Conservation (phyloP, 2,113 vertebrate species). For the Ornithorhynchus anatinus region DNA sequence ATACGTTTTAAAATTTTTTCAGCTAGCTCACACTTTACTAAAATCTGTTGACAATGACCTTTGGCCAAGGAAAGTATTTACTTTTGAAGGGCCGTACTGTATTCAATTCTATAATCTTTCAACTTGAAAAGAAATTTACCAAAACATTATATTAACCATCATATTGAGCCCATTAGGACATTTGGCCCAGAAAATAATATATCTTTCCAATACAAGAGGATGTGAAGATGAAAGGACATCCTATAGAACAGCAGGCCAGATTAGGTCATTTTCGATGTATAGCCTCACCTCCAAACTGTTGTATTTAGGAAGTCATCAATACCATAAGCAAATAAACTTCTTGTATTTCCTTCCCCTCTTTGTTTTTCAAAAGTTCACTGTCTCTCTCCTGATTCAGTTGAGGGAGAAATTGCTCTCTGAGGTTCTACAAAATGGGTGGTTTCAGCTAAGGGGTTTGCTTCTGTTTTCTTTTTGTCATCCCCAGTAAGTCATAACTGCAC, state of each 20-base stretch:
- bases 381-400: constrained; percentile 54
- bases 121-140: too few relatives aligned
- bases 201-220: not conserved
- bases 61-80: too few relatives aligned
- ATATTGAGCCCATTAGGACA: not conserved
- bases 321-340: constrained; percentile 49
- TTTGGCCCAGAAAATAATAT: not conserved
- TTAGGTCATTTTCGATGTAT: constrained; percentile 5
- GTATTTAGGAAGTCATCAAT: constrained; percentile 54
- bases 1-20: too few relatives aligned
- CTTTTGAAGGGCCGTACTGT: too few relatives aligned
- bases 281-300: not conserved
- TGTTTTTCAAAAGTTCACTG: constrained; percentile 49
- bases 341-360: constrained; percentile 64
- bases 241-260: not conserved
- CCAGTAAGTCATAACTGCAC: constrained; percentile 1
- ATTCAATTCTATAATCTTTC: too few relatives aligned
- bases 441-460: not conserved
- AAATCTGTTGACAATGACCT: too few relatives aligned
- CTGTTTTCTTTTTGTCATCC: not conserved
- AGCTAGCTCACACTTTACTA: too few relatives aligned
- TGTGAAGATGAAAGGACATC: constrained; percentile 18
- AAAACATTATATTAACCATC: too few relatives aligned
- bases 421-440: not conserved
- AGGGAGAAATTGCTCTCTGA: constrained; percentile 42